Evolutionary conservation across 2,797 vertebrate genomes (phyloP).

Genomic region (Valencia hispanica): DNA sequence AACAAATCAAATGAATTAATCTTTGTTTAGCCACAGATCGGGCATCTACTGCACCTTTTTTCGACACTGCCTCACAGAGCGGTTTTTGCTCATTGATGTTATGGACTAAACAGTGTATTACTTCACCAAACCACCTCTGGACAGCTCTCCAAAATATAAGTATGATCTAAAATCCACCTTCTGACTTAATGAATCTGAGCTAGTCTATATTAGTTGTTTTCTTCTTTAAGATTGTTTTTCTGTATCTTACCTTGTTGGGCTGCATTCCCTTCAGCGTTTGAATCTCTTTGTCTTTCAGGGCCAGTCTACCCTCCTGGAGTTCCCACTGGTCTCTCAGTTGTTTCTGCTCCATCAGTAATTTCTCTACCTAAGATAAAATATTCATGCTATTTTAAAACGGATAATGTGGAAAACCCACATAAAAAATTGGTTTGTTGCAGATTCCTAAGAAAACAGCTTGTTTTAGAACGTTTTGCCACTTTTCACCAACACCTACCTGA

Average conservation of each 20-base stretch:
- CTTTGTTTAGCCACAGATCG: neutral
- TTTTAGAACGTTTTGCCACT: neutral
- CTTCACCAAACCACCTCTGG: conserved; percentile 1
- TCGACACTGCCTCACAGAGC: no score
- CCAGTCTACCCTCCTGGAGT: conserved; percentile 52
- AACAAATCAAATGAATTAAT: conserved; percentile 19
- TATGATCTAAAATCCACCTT: no score
- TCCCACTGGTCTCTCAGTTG: conserved; percentile 70
- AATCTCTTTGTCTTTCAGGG: conserved; percentile 52
- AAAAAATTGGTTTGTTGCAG: neutral
- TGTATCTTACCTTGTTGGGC: conserved; percentile 40
- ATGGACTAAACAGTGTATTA: conserved; percentile 28
- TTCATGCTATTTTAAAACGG: neutral
- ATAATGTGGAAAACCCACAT: neutral
- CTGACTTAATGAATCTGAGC: neutral
- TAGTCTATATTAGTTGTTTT: neutral
- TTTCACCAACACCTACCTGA: conserved; percentile 44
- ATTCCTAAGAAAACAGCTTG: neutral
- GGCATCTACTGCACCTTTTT: neutral
- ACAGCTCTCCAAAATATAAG: conserved; percentile 1
- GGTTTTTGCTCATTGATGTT: conserved; percentile 9
- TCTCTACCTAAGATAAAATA: conserved; percentile 61
- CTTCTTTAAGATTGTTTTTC: neutral
- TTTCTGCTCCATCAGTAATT: conserved; percentile 73
- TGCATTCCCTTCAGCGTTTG: conserved; percentile 39